Evolutionary conservation across 2,888 invertebrate genomes (phyloP), one percentile per base, ranked within the genome.

Genomic region (Aporophyla nigra): DNA sequence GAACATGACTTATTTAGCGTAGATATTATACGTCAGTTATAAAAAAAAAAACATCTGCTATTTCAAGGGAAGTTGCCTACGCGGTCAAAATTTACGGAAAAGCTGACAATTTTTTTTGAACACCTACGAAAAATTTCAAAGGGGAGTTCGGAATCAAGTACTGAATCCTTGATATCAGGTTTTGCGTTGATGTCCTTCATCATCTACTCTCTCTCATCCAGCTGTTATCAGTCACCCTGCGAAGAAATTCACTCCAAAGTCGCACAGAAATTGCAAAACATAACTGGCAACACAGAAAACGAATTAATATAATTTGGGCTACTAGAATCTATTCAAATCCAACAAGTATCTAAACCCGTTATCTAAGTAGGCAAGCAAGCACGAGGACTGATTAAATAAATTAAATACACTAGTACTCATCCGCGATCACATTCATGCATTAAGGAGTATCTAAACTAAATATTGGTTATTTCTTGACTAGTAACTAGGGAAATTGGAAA

Each of bases 281-380:
- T 12, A 5, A 21, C 67, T n/a, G n/a, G 9, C 7, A 24, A 10
- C 14, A 9, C 12, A 65, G 5, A 1, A 6, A 6, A 51, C 0
- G 0, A 24, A 49, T 12, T 16, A 12, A 58, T 62, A 24, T 66
- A 43, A 70, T 53, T n/a, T 12, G 14, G 19, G 10, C 19, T 21
- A 40, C 10, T 59, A 14, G 2, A 61, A 62, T 74, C 27, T 53
- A 53, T 59, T 67, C 58, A 54, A 56, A 72, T 46, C 10, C 21
- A 63, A 66, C 53, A 72, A 69, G 6, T 59, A 71, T 14, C 24
- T 63, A 43, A 70, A 76, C 40, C 33, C 19, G 61, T 86, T 84
- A 86, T 76, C 86, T 71, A 86, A 67, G 73, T 82, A 78, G 78
- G 78, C 1, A 76, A 81, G 66, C 58, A 61, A 53, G 33, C 67